phyloP scores from a whole-genome alignment of 2,113 vertebrate genomes.

The Blennius ocellaris region DNA sequence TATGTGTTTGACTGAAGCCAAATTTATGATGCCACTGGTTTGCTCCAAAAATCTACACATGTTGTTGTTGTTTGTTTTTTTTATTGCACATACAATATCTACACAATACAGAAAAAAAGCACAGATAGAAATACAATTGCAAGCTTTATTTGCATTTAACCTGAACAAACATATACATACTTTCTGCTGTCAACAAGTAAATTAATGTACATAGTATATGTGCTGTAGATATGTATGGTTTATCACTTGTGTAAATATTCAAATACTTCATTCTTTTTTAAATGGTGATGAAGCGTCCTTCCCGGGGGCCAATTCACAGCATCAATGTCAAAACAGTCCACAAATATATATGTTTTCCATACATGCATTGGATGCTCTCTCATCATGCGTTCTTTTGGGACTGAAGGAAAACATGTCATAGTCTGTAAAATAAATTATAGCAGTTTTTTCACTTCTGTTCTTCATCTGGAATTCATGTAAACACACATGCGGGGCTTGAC shows the following conservation, averaged over 20 bases:
- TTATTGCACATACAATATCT: background rate
- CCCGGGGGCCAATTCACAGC: constrained; percentile 51
- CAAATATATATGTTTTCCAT: constrained; percentile 2
- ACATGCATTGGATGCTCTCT: constrained; percentile 28
- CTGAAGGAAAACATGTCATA: background rate
- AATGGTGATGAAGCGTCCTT: constrained; percentile 16
- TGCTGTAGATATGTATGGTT: background rate
- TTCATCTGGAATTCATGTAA: constrained; percentile 18
- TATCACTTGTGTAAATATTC: background rate
- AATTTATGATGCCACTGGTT: too few relatives aligned
- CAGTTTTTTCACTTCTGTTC: too few relatives aligned
- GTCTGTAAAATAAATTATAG: too few relatives aligned
- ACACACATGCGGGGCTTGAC: constrained; percentile 18
- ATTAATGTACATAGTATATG: constrained; percentile 34
- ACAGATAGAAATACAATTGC: constrained; percentile 27
- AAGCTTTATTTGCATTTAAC: constrained; percentile 63
- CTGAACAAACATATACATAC: constrained; percentile 47
- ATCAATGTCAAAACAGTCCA: constrained; percentile 43
- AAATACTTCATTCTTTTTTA: background rate
- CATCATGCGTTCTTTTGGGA: constrained; percentile 29
- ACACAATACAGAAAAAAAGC: background rate
- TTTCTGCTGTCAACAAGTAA: constrained; percentile 30
- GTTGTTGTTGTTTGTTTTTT: background rate
- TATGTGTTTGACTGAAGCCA: background rate
- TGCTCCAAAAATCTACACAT: too few relatives aligned